These are phyloP conservation scores for Oreocharis arfaki DNA, from an alignment of 2,113 vertebrate species.

Conservation along the genomic window DNA sequence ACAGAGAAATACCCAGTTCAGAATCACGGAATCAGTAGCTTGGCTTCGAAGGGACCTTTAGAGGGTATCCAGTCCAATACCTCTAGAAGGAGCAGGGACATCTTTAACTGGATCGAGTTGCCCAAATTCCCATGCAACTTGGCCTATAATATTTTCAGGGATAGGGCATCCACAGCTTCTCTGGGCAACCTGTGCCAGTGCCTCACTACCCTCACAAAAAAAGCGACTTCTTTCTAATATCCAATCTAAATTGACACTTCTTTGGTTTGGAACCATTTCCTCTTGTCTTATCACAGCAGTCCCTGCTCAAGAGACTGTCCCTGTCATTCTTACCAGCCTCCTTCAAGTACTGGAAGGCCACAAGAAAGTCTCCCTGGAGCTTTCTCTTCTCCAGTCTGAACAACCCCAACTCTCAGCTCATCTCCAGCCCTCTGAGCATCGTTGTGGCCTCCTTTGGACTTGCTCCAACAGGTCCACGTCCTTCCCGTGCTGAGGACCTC, in stretches of 20 bases:
- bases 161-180: not conserved
- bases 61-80: not conserved
- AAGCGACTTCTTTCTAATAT: not conserved
- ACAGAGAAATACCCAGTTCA: not conserved
- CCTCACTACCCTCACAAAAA: not conserved
- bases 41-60: not conserved
- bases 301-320: not conserved
- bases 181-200: not conserved
- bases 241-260: not conserved
- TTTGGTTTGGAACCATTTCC: not conserved
- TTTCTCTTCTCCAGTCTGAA: not conserved
- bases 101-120: not conserved
- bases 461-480: rapidly evolving
- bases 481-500: not conserved
- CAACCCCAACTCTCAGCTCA: not conserved
- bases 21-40: not conserved
- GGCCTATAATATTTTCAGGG: not conserved
- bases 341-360: not conserved
- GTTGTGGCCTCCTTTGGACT: not conserved
- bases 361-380: not conserved
- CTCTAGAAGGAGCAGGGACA: not conserved
- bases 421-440: not conserved
- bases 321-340: not conserved
- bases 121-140: not conserved
- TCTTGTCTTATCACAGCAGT: not conserved